Percentiles rank a stretch among this genome's conserved stretches.
These are phyloP conservation scores for Geodia barretti DNA, from an alignment of 37 sponge, comb jelly and placozoan genomes.

Conservation along the genomic window DNA sequence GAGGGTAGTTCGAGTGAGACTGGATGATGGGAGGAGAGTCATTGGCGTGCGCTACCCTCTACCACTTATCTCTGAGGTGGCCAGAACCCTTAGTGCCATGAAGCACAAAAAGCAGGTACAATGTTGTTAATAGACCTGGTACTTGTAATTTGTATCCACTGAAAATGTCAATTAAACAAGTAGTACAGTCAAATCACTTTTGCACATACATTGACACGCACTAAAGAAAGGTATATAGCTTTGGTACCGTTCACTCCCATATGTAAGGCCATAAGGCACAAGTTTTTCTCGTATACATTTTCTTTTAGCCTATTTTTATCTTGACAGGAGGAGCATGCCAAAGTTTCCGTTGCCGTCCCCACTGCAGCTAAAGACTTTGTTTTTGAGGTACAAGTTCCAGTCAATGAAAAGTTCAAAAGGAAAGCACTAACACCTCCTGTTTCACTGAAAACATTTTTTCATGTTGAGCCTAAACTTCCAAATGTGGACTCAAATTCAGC, in stretches of 20 bases:
- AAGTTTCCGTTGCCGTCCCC: neutral
- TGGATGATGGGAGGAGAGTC: constrained; percentile 47
- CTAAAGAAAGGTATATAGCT: no score
- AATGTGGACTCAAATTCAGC: neutral
- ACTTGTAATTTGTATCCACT: no score
- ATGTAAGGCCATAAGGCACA: neutral
- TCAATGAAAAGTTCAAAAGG: constrained; percentile 8
- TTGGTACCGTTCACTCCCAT: no score
- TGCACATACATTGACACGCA: no score
- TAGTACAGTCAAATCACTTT: no score
- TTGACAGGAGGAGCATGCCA: neutral
- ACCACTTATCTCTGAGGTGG: constrained; percentile 32
- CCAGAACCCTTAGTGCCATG: neutral
- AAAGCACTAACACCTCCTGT: constrained; percentile 32
- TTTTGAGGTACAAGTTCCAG: constrained; percentile 15
- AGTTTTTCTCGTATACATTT: neutral
- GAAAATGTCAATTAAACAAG: no score
- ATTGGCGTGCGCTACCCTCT: constrained; percentile 65
- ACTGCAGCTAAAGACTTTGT: constrained; percentile 5
- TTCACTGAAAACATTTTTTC: constrained; percentile 31
- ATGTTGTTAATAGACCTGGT: no score
- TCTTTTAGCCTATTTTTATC: neutral
- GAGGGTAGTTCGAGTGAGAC: constrained; percentile 54
- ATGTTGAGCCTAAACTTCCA: neutral
- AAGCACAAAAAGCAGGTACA: neutral